A percentile compares a stretch with the other conserved stretches of the same genome.
These are phyloP conservation scores for Synanthedon vespiformis DNA, from an alignment of 2,888 invertebrate species.

Conservation along the genomic window DNA sequence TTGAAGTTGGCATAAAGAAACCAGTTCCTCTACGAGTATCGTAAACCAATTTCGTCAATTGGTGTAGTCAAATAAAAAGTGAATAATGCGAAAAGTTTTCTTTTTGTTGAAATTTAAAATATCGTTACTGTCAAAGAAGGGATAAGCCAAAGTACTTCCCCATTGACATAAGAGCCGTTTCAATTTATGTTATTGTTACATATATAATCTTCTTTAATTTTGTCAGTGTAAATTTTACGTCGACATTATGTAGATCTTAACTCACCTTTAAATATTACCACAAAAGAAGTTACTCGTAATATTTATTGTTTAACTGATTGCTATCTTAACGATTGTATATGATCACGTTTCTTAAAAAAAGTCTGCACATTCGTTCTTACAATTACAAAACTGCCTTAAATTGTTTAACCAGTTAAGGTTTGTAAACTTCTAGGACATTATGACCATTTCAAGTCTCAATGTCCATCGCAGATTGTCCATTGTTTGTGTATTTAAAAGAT, in stretches of 20 bases:
- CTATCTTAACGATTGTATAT: slow-evolving; percentile 30
- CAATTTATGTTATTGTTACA: too few relatives aligned
- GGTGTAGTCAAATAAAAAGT: too few relatives aligned
- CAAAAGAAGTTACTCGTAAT: background rate
- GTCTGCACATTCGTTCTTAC: slow-evolving; percentile 13
- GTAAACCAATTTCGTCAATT: too few relatives aligned
- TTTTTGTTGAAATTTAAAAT: too few relatives aligned
- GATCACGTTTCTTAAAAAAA: slow-evolving; percentile 32
- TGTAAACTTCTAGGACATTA: slow-evolving; percentile 14
- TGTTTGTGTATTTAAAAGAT: slow-evolving; percentile 33
- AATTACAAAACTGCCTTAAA: slow-evolving; percentile 6
- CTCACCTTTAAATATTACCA: background rate
- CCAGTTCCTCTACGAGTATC: too few relatives aligned
- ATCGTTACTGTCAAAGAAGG: too few relatives aligned
- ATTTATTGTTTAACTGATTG: slow-evolving; percentile 14
- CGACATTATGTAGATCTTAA: background rate
- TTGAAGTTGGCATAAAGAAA: too few relatives aligned
- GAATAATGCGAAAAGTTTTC: too few relatives aligned
- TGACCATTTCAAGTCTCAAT: slow-evolving; percentile 22
- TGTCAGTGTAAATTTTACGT: too few relatives aligned
- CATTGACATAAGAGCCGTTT: too few relatives aligned
- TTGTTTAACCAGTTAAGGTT: slow-evolving; percentile 2
- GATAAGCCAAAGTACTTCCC: too few relatives aligned
- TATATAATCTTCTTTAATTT: too few relatives aligned
- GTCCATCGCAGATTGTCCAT: slow-evolving; percentile 29